phyloP scores from a whole-genome alignment of 2,888 invertebrate species.

The Heteromurus nitidus region DNA sequence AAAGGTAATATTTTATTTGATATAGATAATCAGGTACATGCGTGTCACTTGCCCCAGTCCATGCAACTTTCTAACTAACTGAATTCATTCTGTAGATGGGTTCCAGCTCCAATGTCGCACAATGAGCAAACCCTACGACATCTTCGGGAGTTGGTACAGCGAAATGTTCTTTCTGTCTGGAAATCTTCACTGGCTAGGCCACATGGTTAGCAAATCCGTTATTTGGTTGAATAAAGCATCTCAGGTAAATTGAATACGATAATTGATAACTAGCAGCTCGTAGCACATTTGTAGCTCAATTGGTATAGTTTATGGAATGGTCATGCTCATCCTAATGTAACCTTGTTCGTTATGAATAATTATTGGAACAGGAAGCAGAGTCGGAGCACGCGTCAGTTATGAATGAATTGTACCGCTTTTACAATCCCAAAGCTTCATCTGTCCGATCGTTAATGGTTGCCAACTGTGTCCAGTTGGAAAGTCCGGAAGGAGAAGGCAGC shows the following conservation, averaged over 20 bases:
- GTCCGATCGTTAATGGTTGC: conserved; percentile 86
- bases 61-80: not conserved
- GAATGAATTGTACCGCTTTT: conserved; percentile 83
- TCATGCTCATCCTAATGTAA: not conserved
- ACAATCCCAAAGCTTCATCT: conserved; percentile 87
- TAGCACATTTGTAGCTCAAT: too few species aligned
- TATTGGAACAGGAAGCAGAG: conserved; percentile 80
- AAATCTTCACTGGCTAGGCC: conserved; percentile 86
- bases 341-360: not conserved
- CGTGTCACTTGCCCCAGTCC: too few species aligned
- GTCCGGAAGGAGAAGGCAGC: conserved; percentile 21
- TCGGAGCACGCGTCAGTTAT: conserved; percentile 87
- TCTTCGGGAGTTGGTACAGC: conserved; percentile 92
- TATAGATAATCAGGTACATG: too few species aligned
- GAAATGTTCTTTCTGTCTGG: conserved; percentile 87
- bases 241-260: conserved; percentile 76
- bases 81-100: conserved; percentile 77
- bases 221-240: conserved; percentile 89
- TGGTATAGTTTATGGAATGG: not conserved
- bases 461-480: conserved; percentile 78
- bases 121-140: conserved; percentile 89
- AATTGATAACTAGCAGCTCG: too few species aligned
- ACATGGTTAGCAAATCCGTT: conserved; percentile 84
- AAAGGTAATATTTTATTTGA: conserved; percentile 77
- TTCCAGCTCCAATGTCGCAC: conserved; percentile 81